Conservation (phyloP, 2,888 invertebrate species). For the Limnephilus rhombicus region DNA sequence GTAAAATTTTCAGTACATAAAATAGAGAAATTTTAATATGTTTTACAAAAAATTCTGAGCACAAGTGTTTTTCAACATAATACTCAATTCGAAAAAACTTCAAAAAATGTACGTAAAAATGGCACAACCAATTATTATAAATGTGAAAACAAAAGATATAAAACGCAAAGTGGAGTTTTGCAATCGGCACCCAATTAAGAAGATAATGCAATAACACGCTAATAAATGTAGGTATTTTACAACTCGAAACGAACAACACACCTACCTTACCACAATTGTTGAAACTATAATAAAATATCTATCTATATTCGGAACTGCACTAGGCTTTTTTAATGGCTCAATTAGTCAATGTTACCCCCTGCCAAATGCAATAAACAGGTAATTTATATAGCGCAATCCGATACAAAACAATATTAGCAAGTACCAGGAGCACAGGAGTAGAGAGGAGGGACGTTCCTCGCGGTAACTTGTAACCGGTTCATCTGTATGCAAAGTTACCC, state of each 20-base stretch:
- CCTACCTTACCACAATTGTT: background rate
- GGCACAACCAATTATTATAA: too few species aligned
- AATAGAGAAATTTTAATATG: too few species aligned
- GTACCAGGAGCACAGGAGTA: background rate
- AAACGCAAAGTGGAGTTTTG: background rate
- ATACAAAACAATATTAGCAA: conserved; percentile 47
- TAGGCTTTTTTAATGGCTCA: conserved; percentile 16
- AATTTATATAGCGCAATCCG: conserved; percentile 53
- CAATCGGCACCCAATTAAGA: background rate
- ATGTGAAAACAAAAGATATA: background rate
- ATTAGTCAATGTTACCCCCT: conserved; percentile 47
- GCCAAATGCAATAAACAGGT: conserved; percentile 56
- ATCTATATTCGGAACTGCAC: background rate
- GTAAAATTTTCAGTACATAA: too few species aligned
- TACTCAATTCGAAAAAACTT: too few species aligned
- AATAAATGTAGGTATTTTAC: background rate
- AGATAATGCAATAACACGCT: background rate
- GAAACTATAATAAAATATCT: background rate
- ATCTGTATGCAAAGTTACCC: conserved; percentile 62
- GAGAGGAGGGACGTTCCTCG: conserved; percentile 13
- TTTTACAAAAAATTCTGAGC: too few species aligned
- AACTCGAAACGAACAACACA: background rate
- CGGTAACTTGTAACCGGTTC: conserved; percentile 54
- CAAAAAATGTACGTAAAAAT: too few species aligned
- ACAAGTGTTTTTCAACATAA: too few species aligned